Percentiles rank a stretch among this genome's conserved stretches.
Evolutionary conservation across 2,113 vertebrate genomes (phyloP).

Genomic region (Pseudorasbora parva): DNA sequence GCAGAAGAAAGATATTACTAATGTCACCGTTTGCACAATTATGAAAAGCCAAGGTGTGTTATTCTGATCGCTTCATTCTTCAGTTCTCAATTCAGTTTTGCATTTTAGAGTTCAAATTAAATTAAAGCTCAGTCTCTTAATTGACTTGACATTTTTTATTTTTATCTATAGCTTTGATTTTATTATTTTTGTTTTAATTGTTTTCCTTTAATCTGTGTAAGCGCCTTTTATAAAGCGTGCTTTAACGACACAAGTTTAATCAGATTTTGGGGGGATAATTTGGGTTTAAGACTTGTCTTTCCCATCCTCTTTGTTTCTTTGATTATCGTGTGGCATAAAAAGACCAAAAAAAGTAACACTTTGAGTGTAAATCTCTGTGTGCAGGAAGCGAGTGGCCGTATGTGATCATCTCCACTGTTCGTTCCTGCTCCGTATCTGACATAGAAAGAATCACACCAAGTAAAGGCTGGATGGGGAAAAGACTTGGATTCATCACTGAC

Average conservation of each 20-base stretch:
- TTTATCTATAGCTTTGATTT: too few relatives aligned
- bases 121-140: not conserved
- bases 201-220: not conserved
- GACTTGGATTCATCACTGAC: slow-evolving; percentile 83
- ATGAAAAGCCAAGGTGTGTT: slow-evolving; percentile 89
- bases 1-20: slow-evolving; percentile 24
- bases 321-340: too few relatives aligned
- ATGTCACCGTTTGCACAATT: slow-evolving; percentile 82
- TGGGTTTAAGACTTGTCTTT: not conserved
- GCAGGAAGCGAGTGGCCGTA: slow-evolving; percentile 92
- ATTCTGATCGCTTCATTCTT: not conserved
- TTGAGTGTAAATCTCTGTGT: slow-evolving; percentile 25
- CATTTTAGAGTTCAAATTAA: not conserved
- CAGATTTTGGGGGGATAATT: not conserved
- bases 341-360: not conserved
- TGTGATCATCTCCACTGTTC: slow-evolving; percentile 86
- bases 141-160: not conserved
- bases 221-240: not conserved
- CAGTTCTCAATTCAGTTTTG: not conserved
- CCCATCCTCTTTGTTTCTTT: too few relatives aligned
- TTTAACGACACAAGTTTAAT: too few relatives aligned
- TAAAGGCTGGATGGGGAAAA: slow-evolving; percentile 78
- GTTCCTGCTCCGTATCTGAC: slow-evolving; percentile 73
- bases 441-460: slow-evolving; percentile 60
- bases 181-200: not conserved